Evolutionary conservation across 1,140 invertebrate species (phyloP).

Genomic region (Apolygus lucorum): DNA sequence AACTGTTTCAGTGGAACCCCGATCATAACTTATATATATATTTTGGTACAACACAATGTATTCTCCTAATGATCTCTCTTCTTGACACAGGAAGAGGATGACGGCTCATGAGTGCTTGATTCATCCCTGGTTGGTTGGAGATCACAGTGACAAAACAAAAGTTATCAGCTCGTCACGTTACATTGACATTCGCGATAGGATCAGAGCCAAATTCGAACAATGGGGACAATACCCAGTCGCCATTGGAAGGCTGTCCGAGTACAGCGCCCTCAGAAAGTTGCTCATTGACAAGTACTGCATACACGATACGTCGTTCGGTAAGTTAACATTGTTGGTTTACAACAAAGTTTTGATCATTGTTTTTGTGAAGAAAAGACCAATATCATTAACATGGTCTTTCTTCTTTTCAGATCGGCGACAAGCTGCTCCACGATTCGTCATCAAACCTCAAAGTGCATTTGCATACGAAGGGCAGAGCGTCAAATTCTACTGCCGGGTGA

Average conservation of each 20-base stretch:
- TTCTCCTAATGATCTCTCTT: constrained; percentile 20
- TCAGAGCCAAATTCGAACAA: constrained; percentile 74
- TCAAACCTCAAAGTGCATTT: constrained; percentile 88
- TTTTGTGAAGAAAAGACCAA: neutral
- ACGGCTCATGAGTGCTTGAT: constrained; percentile 94
- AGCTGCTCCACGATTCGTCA: constrained; percentile 95
- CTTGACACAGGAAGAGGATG: constrained; percentile 79
- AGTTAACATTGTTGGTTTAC: constrained; percentile 34
- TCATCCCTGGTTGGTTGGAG: constrained; percentile 89
- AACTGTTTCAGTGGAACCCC: too few relatives aligned
- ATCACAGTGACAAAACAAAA: constrained; percentile 61
- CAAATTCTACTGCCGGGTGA: constrained; percentile 93
- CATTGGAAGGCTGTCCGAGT: constrained; percentile 93
- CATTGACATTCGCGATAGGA: constrained; percentile 74
- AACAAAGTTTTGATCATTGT: constrained; percentile 17
- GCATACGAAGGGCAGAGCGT: constrained; percentile 95
- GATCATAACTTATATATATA: too few relatives aligned
- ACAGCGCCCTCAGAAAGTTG: constrained; percentile 92
- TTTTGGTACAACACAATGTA: too few relatives aligned
- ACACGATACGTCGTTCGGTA: constrained; percentile 88
- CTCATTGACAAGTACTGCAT: constrained; percentile 95
- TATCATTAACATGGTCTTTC: constrained; percentile 4
- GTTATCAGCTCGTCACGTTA: constrained; percentile 75
- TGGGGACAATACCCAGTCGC: constrained; percentile 90
- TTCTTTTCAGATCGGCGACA: constrained; percentile 75